These are phyloP conservation scores for Drosophila melanogaster DNA, from an alignment of 1,140 invertebrate genomes.

Conservation along the genomic window DNA sequence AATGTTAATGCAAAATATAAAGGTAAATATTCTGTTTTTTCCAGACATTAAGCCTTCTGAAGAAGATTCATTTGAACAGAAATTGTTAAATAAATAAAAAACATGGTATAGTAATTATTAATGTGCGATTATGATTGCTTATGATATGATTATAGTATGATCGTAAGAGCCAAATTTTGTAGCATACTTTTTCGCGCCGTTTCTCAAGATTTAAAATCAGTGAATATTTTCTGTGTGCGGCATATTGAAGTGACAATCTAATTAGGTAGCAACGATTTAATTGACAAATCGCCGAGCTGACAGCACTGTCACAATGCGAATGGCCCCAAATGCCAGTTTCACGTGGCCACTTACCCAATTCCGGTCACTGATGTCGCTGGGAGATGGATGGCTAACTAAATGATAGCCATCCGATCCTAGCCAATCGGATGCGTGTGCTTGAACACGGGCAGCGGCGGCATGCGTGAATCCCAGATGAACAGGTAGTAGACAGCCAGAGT, in stretches of 20 bases:
- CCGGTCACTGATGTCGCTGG: constrained; percentile 8
- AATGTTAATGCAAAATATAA: neutral
- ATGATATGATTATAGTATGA: too few species aligned
- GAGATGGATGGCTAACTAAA: neutral
- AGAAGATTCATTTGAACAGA: too few species aligned
- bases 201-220: neutral
- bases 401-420: constrained; percentile 22
- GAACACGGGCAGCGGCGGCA: constrained; percentile 79
- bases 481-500: constrained; percentile 77
- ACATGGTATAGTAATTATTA: too few species aligned
- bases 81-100: neutral
- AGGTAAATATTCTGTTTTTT: too few species aligned
- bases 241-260: neutral
- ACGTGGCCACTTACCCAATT: constrained; percentile 48
- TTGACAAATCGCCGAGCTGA: neutral
- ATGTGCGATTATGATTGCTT: too few species aligned
- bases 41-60: too few species aligned
- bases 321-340: constrained; percentile 6
- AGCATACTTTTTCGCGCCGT: neutral
- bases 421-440: constrained; percentile 83
- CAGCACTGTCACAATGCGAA: neutral
- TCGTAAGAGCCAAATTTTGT: too few species aligned
- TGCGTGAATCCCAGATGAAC: constrained; percentile 81
- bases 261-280: neutral
- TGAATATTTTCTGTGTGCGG: neutral